phyloP scores from a whole-genome alignment of 2,797 vertebrate species.

The Melanotaenia trifasciata region DNA sequence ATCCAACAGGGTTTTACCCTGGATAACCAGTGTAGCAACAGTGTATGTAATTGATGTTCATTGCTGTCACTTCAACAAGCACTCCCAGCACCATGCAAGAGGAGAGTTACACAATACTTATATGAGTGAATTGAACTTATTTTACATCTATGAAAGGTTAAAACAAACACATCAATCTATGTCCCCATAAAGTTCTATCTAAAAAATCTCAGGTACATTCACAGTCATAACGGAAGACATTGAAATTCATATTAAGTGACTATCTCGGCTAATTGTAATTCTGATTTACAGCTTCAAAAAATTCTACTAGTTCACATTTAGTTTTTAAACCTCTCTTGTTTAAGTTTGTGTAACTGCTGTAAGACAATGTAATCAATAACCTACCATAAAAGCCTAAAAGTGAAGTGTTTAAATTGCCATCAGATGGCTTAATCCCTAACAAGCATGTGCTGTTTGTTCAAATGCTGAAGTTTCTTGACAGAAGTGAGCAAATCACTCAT shows the following conservation, averaged over 20 bases:
- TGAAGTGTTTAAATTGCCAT: constrained; percentile 13
- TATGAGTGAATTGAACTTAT: constrained; percentile 21
- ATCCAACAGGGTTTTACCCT: constrained; percentile 17
- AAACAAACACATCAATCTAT: constrained; percentile 14
- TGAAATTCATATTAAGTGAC: background rate
- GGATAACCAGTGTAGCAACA: constrained; percentile 39
- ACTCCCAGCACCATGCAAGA: constrained; percentile 31
- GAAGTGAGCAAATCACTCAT: background rate
- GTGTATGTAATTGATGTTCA: constrained; percentile 47
- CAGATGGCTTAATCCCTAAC: constrained; percentile 19
- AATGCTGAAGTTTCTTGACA: background rate
- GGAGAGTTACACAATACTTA: constrained; percentile 45
- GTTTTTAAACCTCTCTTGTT: constrained; percentile 11
- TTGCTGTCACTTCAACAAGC: constrained; percentile 52
- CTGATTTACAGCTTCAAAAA: constrained; percentile 15
- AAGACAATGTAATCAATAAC: constrained; percentile 19
- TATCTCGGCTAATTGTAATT: constrained; percentile 17
- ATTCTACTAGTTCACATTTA: constrained; percentile 13
- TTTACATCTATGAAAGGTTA: constrained; percentile 24
- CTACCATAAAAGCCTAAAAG: constrained; percentile 11
- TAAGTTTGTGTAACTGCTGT: constrained; percentile 6
- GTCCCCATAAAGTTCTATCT: background rate
- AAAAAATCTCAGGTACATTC: constrained; percentile 56
- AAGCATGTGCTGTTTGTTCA: background rate
- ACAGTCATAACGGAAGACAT: constrained; percentile 50